A percentile compares a stretch with the other conserved stretches of the same genome.
Conservation (phyloP, 2,113 vertebrate genomes). For the Grantiella picta region DNA sequence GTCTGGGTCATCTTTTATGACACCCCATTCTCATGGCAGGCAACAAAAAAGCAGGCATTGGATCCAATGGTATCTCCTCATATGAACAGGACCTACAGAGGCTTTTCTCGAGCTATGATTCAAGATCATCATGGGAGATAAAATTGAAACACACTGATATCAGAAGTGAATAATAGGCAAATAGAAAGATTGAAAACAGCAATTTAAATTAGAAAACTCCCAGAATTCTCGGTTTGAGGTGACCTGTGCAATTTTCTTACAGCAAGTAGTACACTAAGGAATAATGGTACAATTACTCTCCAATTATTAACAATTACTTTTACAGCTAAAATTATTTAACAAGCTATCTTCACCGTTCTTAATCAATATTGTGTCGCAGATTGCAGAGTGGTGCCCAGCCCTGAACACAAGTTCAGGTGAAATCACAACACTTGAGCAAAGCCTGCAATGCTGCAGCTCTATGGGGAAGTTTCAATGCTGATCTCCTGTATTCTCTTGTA, state of each 20-base stretch:
- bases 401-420: background rate
- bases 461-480: background rate
- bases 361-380: background rate
- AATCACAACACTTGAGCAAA: background rate
- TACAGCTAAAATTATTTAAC: background rate
- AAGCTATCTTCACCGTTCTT: background rate
- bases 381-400: background rate
- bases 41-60: background rate
- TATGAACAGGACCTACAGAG: rapidly evolving
- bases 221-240: background rate
- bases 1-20: background rate
- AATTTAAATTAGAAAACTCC: background rate
- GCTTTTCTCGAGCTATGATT: background rate
- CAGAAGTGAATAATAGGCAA: background rate
- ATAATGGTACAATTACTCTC: background rate
- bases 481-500: background rate
- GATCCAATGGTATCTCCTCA: background rate
- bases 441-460: background rate
- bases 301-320: background rate
- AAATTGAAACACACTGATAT: background rate
- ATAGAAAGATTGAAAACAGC: background rate
- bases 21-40: background rate
- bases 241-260: background rate
- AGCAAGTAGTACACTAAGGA: background rate
- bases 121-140: background rate